Conservation (phyloP, 2,888 invertebrate genomes). For the Anthrax anthrax region DNA sequence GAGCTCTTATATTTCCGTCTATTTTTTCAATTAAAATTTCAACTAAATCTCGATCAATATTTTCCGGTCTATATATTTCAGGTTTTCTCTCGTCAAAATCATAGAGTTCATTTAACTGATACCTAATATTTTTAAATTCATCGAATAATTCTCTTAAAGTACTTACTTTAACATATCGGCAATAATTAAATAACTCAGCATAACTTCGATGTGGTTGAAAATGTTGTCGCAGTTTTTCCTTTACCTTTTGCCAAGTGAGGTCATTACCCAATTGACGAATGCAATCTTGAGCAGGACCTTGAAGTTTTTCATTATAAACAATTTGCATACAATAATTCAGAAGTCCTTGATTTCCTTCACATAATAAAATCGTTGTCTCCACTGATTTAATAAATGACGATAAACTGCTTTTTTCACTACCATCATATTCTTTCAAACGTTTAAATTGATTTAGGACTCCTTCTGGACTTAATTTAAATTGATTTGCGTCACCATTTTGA, state of each 20-base stretch:
- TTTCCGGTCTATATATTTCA: not conserved
- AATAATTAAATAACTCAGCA: slow-evolving; percentile 1
- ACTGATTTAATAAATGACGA: too few relatives aligned
- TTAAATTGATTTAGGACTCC: too few relatives aligned
- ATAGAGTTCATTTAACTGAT: not conserved
- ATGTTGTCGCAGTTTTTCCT: not conserved
- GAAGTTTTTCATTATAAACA: too few relatives aligned
- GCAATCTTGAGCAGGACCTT: too few relatives aligned
- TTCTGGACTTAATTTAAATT: too few relatives aligned
- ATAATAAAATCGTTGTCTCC: too few relatives aligned
- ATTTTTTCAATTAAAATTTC: not conserved
- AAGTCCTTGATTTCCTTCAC: too few relatives aligned
- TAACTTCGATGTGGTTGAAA: not conserved
- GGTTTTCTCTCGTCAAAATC: not conserved
- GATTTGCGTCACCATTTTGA: too few relatives aligned
- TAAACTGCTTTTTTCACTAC: too few relatives aligned
- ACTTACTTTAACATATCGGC: not conserved
- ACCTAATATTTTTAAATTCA: not conserved
- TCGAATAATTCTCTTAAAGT: slow-evolving; percentile 2
- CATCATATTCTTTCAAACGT: too few relatives aligned
- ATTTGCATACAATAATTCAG: too few relatives aligned
- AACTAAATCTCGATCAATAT: not conserved
- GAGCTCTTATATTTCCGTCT: not conserved
- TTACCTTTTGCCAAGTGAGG: slow-evolving; percentile 1
- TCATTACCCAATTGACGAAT: too few relatives aligned